These are phyloP conservation scores for Gonatopus flavifemur DNA, from an alignment of 1,140 invertebrate genomes.

Conservation along the genomic window DNA sequence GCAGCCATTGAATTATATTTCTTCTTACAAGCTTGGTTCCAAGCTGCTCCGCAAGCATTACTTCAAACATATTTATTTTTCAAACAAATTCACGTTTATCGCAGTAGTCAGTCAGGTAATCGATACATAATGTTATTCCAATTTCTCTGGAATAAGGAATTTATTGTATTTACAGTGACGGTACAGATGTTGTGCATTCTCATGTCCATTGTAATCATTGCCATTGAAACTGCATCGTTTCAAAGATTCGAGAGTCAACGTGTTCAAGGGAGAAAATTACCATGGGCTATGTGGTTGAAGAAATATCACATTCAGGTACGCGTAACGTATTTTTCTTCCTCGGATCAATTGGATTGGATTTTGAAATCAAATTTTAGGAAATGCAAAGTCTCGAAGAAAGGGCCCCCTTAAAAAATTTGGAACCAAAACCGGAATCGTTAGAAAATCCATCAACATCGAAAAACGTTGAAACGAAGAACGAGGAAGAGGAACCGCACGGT, in stretches of 20 bases:
- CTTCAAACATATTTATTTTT: slow-evolving; percentile 65
- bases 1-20: slow-evolving; percentile 71
- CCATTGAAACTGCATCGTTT: slow-evolving; percentile 68
- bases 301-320: slow-evolving; percentile 49
- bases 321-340: neutral
- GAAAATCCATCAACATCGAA: slow-evolving; percentile 9
- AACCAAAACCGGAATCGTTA: neutral
- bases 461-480: slow-evolving; percentile 17
- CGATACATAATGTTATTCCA: slow-evolving; percentile 6
- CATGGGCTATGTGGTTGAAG: slow-evolving; percentile 65
- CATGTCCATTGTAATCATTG: slow-evolving; percentile 67
- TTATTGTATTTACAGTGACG: slow-evolving; percentile 59
- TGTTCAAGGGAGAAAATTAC: slow-evolving; percentile 69
- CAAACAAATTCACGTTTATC: slow-evolving; percentile 36
- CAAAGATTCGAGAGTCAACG: slow-evolving; percentile 77
- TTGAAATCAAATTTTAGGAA: too few relatives aligned
- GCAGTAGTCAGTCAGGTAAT: slow-evolving; percentile 45
- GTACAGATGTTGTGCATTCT: slow-evolving; percentile 67
- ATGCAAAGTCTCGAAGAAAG: slow-evolving; percentile 44
- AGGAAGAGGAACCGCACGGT: slow-evolving; percentile 10
- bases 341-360: too few relatives aligned
- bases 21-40: slow-evolving; percentile 74
- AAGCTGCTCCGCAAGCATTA: slow-evolving; percentile 70
- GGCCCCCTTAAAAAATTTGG: slow-evolving; percentile 22
- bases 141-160: slow-evolving; percentile 11